A percentile compares a stretch with the other conserved stretches of the same genome.
Evolutionary conservation across 2,888 invertebrate species (phyloP).

Genomic region (Hedychridium roseum): DNA sequence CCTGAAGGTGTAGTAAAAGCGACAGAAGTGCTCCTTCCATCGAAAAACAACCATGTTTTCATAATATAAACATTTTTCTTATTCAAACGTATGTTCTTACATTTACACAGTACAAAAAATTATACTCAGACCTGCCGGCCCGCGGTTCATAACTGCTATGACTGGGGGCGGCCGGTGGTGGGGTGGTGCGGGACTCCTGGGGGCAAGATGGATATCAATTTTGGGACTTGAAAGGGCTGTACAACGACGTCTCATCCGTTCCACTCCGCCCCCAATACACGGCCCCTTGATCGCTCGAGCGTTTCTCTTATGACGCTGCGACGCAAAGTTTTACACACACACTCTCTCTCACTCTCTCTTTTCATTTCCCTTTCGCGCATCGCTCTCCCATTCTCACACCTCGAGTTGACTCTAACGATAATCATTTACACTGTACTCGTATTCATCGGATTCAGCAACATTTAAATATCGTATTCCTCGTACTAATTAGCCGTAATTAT

Average conservation of each 20-base stretch:
- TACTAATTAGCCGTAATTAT: constrained; percentile 45
- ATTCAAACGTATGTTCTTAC: constrained; percentile 80
- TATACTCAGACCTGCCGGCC: constrained; percentile 66
- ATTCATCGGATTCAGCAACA: constrained; percentile 52
- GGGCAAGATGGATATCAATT: constrained; percentile 36
- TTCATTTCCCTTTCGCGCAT: constrained; percentile 14
- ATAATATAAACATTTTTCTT: constrained; percentile 67
- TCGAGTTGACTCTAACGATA: constrained; percentile 11
- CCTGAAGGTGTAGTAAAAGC: no score
- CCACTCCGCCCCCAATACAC: constrained; percentile 55
- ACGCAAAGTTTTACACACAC: constrained; percentile 25
- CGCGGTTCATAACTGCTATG: constrained; percentile 59
- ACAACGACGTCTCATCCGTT: constrained; percentile 50
- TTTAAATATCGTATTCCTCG: constrained; percentile 60
- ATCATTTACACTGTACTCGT: constrained; percentile 28
- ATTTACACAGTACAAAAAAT: constrained; percentile 88
- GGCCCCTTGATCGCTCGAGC: constrained; percentile 39
- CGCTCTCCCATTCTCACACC: constrained; percentile 21
- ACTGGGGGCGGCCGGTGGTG: constrained; percentile 54
- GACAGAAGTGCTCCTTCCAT: no score
- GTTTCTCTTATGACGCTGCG: constrained; percentile 26
- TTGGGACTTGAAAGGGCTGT: constrained; percentile 48
- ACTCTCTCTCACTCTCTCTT: constrained; percentile 8
- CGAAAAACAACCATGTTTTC: constrained; percentile 29
- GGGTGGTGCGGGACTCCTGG: constrained; percentile 35